phyloP scores from a whole-genome alignment of 2,113 vertebrate genomes.

The Caloenas nicobarica region DNA sequence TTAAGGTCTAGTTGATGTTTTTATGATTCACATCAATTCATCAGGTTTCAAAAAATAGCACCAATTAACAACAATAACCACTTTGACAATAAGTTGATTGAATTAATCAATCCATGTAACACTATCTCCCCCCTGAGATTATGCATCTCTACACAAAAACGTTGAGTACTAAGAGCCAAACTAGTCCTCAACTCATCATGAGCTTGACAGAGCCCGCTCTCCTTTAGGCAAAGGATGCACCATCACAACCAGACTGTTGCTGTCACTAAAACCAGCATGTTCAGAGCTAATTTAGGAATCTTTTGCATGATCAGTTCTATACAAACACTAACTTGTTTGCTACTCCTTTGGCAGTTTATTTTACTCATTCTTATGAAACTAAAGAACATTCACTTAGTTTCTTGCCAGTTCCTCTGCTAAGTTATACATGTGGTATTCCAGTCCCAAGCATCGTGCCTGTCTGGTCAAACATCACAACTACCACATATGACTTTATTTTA shows the following conservation, averaged over 20 bases:
- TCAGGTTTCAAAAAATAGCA: background rate
- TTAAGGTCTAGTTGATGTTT: background rate
- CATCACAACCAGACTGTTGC: background rate
- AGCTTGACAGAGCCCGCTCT: background rate
- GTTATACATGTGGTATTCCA: background rate
- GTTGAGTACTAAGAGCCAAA: background rate
- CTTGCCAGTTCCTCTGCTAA: background rate
- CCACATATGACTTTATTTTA: accelerated
- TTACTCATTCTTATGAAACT: background rate
- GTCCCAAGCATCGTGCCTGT: background rate
- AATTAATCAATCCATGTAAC: background rate
- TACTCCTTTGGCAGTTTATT: background rate
- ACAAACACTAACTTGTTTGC: background rate
- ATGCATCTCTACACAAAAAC: background rate
- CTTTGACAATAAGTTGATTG: background rate
- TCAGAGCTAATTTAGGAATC: background rate
- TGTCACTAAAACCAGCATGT: background rate
- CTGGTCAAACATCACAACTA: background rate
- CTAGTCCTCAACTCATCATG: background rate
- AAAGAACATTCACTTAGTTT: background rate
- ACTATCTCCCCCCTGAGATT: background rate
- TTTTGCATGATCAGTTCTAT: background rate
- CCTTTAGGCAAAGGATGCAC: background rate
- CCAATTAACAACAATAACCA: background rate
- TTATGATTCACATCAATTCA: background rate